Evolutionary conservation across 2,888 invertebrate species (phyloP), one percentile per base, ranked within the genome.

Genomic region (Drosophila glabriapex): DNA sequence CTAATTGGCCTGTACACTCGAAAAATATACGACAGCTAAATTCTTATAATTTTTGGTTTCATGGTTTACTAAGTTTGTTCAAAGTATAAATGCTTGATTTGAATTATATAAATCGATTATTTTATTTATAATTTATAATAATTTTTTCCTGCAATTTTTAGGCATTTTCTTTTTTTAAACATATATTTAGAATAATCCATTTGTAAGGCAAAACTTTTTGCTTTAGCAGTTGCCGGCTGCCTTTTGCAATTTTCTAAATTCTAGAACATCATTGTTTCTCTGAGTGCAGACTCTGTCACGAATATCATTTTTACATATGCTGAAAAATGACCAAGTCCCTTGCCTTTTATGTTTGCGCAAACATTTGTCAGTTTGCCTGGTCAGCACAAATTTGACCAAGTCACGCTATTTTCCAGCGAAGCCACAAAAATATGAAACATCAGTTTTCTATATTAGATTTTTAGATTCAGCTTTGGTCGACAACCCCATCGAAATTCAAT

Each of bases 291-390:
- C 67, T 54, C 53, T 60, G 78, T 67, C 84, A 85, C 84, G 84
- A 83, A 88, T 67, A 82, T 73, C 69, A 75, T 58, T 28, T 41
- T 25, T 28, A 43, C 25, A 52, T 25, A 39, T 56, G 67, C 53
- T 76, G 63, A 80, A 68, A 80, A 76, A 83, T 88, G 75, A 69
- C 60, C 67, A 60, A 69, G 43, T 49, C 72, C 61, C 62, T 69
- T 59, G 68, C 60, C 58, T 73, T 70, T 68, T 63, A 43, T 82
- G 85, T 88, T 90, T 88, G 90, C 71, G 52, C 90, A 90, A 89
- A 89, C 90, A 89, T 83, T 83, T 74, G 78, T 80, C 77, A 74
- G 67, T 55, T 68, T 55, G 29, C 28, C 35, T 54, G 74, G 49
- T 50, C 68, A 58, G 54, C 52, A 63, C 63, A 77, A 84, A 89